phyloP scores from a whole-genome alignment of 2,797 vertebrate genomes.

The Pseudochirops corinnae region DNA sequence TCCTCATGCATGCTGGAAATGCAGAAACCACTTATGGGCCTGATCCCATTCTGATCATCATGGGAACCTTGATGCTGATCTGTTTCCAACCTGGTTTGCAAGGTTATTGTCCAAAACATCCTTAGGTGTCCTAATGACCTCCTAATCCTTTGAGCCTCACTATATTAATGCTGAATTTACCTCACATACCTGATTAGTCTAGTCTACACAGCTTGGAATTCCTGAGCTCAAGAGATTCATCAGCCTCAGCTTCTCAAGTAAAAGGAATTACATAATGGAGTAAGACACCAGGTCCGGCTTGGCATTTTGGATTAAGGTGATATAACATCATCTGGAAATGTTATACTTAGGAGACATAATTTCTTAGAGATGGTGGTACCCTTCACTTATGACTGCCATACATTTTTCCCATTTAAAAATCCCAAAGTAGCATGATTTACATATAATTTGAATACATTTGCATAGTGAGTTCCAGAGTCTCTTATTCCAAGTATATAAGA shows the following conservation, averaged over 20 bases:
- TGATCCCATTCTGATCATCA: neutral
- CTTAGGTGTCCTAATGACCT: neutral
- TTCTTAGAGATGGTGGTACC: neutral
- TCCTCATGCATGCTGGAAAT: neutral
- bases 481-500: neutral
- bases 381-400: neutral
- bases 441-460: neutral
- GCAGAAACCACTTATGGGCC: neutral
- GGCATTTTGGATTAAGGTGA: neutral
- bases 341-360: neutral
- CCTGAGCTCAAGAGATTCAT: neutral
- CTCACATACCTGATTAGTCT: neutral
- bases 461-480: neutral
- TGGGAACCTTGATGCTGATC: neutral
- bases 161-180: neutral
- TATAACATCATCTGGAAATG: constrained; percentile 1
- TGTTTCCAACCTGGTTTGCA: neutral
- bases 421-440: neutral
- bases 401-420: constrained; percentile 7
- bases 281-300: neutral
- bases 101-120: neutral
- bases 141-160: neutral
- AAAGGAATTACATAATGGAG: neutral
- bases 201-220: neutral
- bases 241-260: neutral